A percentile compares a stretch with the other conserved stretches of the same genome.
These are phyloP conservation scores for Drosophila eohydei DNA, from an alignment of 2,888 invertebrate species.

Conservation along the genomic window DNA sequence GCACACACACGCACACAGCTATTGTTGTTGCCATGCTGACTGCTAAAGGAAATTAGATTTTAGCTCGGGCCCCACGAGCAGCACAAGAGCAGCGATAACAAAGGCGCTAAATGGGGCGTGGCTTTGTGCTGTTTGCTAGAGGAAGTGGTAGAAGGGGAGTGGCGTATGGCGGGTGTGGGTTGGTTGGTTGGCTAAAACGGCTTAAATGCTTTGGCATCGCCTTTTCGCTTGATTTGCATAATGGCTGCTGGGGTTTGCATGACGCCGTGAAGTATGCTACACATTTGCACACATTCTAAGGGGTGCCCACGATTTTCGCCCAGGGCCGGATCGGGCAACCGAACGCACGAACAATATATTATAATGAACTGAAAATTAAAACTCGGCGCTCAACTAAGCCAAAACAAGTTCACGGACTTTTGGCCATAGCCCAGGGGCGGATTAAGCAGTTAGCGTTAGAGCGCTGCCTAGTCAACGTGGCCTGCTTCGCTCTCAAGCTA, in stretches of 20 bases:
- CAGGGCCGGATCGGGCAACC: slow-evolving; percentile 2
- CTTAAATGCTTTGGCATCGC: slow-evolving; percentile 69
- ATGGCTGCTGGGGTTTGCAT: slow-evolving; percentile 43
- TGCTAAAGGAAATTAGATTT: slow-evolving; percentile 73
- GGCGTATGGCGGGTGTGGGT: not conserved
- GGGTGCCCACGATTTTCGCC: not conserved
- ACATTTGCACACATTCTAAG: slow-evolving; percentile 42
- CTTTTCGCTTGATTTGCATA: slow-evolving; percentile 74
- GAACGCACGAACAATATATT: not conserved
- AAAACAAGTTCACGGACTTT: not conserved
- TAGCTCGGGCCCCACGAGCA: slow-evolving; percentile 16
- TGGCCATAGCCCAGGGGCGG: slow-evolving; percentile 1
- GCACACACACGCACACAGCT: slow-evolving; percentile 5
- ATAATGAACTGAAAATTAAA: slow-evolving; percentile 1
- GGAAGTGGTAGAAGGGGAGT: not conserved
- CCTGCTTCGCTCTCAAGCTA: not conserved
- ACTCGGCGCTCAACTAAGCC: not conserved
- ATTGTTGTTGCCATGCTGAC: slow-evolving; percentile 44
- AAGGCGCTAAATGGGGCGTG: slow-evolving; percentile 5
- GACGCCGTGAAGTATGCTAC: slow-evolving; percentile 46
- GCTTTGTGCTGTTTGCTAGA: not conserved
- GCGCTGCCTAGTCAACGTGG: not conserved
- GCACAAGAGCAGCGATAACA: slow-evolving; percentile 15
- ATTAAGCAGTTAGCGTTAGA: not conserved
- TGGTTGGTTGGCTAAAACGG: slow-evolving; percentile 50